Evolutionary conservation across 2,797 vertebrate species (phyloP).

Genomic region (Tadarida brasiliensis): DNA sequence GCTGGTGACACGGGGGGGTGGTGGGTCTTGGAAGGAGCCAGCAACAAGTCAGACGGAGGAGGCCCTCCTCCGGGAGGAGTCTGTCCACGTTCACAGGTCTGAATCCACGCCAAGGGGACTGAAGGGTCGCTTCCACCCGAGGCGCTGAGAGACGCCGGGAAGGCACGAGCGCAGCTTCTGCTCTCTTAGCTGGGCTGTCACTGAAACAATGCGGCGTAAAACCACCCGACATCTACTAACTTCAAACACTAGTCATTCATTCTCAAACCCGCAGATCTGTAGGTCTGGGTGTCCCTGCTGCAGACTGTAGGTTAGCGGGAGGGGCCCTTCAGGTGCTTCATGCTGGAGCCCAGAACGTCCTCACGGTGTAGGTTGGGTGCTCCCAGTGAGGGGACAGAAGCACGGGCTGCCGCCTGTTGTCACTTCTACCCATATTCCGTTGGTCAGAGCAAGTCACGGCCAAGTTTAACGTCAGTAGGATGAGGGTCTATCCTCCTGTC

Average conservation of each 20-base stretch:
- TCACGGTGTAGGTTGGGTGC: neutral
- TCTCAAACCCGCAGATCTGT: neutral
- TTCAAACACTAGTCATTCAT: neutral
- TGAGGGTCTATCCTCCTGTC: neutral
- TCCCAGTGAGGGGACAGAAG: neutral
- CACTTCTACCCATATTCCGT: neutral
- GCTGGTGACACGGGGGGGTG: neutral
- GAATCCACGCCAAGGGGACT: neutral
- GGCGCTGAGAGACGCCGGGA: accelerated
- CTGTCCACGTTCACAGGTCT: neutral
- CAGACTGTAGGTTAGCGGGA: neutral
- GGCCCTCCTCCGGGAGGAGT: neutral
- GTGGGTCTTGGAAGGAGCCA: neutral
- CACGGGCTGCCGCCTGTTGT: neutral
- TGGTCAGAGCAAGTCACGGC: neutral
- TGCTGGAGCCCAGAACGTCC: neutral
- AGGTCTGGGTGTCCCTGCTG: neutral
- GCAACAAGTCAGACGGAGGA: neutral
- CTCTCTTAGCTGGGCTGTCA: neutral
- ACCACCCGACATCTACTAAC: neutral
- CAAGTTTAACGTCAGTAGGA: neutral
- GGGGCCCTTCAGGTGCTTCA: neutral
- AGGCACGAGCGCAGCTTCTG: neutral
- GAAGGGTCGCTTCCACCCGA: neutral
- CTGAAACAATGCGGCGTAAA: neutral